A percentile compares a stretch with the other conserved stretches of the same genome.
Evolutionary conservation across 2,797 vertebrate species (phyloP).

Genomic region (Sebastolobus alascanus): DNA sequence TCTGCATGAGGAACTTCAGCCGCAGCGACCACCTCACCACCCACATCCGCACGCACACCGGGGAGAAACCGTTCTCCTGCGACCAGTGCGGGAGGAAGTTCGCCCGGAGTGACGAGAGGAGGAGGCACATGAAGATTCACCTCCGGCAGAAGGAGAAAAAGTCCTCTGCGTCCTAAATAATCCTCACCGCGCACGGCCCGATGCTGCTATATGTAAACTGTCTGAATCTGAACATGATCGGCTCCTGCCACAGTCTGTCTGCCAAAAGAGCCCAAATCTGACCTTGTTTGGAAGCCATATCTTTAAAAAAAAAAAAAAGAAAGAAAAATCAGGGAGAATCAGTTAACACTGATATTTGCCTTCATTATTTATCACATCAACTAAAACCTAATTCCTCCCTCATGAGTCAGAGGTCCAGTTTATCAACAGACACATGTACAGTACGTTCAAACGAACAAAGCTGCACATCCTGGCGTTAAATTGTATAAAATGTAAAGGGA

Average conservation of each 20-base stretch:
- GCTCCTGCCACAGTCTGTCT: neutral
- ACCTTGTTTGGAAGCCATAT: neutral
- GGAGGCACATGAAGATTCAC: conserved; percentile 93
- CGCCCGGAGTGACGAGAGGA: conserved; percentile 90
- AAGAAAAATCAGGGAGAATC: conserved; percentile 13
- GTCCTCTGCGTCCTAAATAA: conserved; percentile 49
- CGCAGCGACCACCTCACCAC: conserved; percentile 94
- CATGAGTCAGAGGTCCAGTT: neutral
- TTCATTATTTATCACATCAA: conserved; percentile 10
- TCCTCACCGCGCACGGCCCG: neutral
- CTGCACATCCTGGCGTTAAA: neutral
- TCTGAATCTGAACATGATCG: neutral
- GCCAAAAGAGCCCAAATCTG: neutral
- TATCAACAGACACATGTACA: neutral
- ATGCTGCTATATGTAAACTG: conserved; percentile 23
- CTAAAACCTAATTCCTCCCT: neutral
- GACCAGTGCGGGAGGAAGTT: conserved; percentile 92
- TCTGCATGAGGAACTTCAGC: conserved; percentile 94
- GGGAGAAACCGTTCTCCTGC: conserved; percentile 93
- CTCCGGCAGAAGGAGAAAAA: conserved; percentile 90
- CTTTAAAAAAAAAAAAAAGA: neutral
- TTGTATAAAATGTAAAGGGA: neutral
- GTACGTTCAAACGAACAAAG: neutral
- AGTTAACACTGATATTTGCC: neutral
- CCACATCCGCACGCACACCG: conserved; percentile 93